Evolutionary conservation across 2,797 vertebrate genomes (phyloP).

Genomic region (Sebastolobus alascanus): DNA sequence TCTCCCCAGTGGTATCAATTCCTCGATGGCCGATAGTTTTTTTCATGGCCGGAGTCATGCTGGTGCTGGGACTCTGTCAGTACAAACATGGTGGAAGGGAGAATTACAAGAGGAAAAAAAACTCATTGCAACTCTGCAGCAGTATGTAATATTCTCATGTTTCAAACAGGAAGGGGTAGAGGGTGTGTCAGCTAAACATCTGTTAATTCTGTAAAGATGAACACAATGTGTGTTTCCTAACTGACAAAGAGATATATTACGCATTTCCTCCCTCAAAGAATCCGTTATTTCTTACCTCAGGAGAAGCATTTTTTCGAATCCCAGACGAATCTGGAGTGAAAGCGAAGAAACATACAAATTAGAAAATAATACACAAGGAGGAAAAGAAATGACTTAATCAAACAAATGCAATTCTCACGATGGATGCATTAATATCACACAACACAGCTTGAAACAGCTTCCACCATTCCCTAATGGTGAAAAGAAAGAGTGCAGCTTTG

Average conservation of each 20-base stretch:
- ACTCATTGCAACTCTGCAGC: background rate
- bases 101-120: conserved; percentile 7
- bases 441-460: conserved; percentile 19
- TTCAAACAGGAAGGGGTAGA: conserved; percentile 65
- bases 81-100: conserved; percentile 30
- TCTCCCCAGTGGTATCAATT: conserved; percentile 94
- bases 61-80: conserved; percentile 81
- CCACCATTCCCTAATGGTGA: conserved; percentile 13
- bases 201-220: conserved; percentile 13
- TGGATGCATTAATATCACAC: conserved; percentile 34
- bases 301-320: conserved; percentile 68
- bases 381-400: background rate
- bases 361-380: background rate
- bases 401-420: conserved; percentile 12
- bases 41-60: conserved; percentile 85
- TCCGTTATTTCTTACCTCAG: conserved; percentile 76
- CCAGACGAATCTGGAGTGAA: conserved; percentile 70
- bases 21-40: conserved; percentile 92
- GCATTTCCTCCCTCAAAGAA: conserved; percentile 7
- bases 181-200: conserved; percentile 44
- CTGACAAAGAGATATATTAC: background rate
- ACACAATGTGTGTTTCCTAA: conserved; percentile 26
- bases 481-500: conserved; percentile 46
- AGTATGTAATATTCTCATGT: conserved; percentile 4
- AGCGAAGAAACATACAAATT: background rate